Percentiles rank a stretch among this genome's conserved stretches.
Conservation (phyloP, 2,888 invertebrate species). For the Serripes groenlandicus region DNA sequence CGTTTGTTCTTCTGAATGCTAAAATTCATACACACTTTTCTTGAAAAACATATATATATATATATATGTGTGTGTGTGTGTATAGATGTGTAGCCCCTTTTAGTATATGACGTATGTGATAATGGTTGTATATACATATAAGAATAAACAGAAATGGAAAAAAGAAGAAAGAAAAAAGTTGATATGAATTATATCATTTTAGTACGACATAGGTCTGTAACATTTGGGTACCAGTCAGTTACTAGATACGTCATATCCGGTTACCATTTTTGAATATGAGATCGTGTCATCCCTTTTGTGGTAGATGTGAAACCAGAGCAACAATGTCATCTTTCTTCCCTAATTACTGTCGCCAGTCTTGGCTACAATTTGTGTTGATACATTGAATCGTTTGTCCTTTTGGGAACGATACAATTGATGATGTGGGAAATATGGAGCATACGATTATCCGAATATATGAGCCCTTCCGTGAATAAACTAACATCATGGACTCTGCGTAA, state of each 20-base stretch:
- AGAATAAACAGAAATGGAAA: too few species aligned
- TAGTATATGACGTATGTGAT: background rate
- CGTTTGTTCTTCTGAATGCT: too few species aligned
- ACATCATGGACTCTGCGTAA: too few species aligned
- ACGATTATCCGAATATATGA: too few species aligned
- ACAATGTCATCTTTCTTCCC: slow-evolving; percentile 11
- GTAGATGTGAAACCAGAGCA: slow-evolving; percentile 11
- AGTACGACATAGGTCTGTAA: too few species aligned
- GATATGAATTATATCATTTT: background rate
- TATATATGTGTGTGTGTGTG: background rate
- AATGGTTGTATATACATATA: too few species aligned
- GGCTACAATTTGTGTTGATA: slow-evolving; percentile 7
- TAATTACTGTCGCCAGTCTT: slow-evolving; percentile 22
- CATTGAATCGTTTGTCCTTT: too few species aligned
- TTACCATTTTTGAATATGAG: background rate
- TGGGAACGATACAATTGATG: too few species aligned
- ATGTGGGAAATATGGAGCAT: too few species aligned
- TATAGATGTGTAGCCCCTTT: background rate
- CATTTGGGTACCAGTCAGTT: slow-evolving; percentile 17
- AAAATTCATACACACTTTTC: too few species aligned
- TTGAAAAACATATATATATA: too few species aligned
- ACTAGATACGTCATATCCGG: slow-evolving; percentile 21
- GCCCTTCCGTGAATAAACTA: too few species aligned
- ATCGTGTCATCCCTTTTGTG: slow-evolving; percentile 16
- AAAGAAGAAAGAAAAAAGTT: background rate